phyloP scores from a whole-genome alignment of 2,113 vertebrate genomes.

The Rhea americana region DNA sequence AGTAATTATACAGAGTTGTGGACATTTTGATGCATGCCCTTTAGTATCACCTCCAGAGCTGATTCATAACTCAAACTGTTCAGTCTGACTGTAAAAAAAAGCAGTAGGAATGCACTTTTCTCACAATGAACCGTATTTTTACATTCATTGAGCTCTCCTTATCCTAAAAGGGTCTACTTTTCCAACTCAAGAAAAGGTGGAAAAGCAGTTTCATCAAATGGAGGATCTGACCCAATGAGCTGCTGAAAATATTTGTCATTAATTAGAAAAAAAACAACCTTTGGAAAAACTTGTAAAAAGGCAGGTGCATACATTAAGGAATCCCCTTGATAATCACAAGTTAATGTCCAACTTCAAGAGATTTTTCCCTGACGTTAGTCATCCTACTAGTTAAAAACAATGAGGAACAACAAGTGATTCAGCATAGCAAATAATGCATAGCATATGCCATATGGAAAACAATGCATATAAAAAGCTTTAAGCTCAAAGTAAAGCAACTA shows the following conservation, averaged over 20 bases:
- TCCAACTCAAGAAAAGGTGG: not conserved
- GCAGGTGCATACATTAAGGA: constrained; percentile 34
- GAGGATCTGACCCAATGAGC: not conserved
- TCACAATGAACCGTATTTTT: not conserved
- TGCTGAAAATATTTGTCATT: constrained; percentile 49
- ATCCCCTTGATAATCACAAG: constrained; percentile 23
- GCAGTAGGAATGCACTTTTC: not conserved
- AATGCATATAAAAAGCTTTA: constrained; percentile 4
- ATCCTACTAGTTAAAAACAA: constrained; percentile 46
- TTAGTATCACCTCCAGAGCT: not conserved
- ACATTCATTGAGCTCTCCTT: not conserved
- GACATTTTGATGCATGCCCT: constrained; percentile 3
- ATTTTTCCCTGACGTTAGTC: constrained; percentile 52
- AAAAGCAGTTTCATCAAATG: constrained; percentile 37
- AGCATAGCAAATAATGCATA: constrained; percentile 9
- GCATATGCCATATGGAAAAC: not conserved
- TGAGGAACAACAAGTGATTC: constrained; percentile 47
- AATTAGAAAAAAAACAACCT: constrained; percentile 13
- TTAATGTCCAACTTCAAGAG: constrained; percentile 41
- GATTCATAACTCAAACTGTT: constrained; percentile 37
- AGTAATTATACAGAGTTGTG: constrained; percentile 6
- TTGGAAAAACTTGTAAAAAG: constrained; percentile 22
- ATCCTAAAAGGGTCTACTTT: not conserved
- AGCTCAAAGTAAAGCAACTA: not conserved
- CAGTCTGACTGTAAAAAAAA: not conserved